Conservation (phyloP, 2,888 invertebrate species). For the Acronicta psi region DNA sequence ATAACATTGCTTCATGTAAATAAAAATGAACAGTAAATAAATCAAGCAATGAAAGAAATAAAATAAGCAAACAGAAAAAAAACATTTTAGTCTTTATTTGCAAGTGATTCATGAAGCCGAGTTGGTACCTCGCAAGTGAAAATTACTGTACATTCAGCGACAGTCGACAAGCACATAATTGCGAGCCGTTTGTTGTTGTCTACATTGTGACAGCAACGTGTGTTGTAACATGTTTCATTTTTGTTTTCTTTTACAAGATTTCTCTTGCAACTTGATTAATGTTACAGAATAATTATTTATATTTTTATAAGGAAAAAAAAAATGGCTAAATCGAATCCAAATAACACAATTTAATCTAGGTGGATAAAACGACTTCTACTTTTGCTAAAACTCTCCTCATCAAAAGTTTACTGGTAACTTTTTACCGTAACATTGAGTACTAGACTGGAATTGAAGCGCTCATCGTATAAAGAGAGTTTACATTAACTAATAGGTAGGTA, state of each 20-base stretch:
- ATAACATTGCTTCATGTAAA: no score
- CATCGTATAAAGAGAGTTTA: constrained; percentile 9
- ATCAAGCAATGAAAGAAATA: no score
- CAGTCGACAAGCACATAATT: constrained; percentile 24
- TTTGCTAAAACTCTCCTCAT: constrained; percentile 19
- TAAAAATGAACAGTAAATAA: no score
- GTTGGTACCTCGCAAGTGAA: constrained; percentile 31
- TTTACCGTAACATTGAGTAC: constrained; percentile 11
- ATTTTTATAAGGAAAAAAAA: no score
- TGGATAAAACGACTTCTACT: constrained; percentile 3
- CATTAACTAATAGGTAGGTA: constrained; percentile 5
- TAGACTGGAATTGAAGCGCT: constrained; percentile 16
- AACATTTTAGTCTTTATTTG: no score
- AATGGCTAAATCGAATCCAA: neutral
- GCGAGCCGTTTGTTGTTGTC: constrained; percentile 38
- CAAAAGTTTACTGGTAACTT: constrained; percentile 28
- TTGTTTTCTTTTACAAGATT: constrained; percentile 12
- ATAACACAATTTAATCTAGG: constrained; percentile 7
- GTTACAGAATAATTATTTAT: no score
- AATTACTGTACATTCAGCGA: constrained; percentile 27
- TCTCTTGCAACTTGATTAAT: no score
- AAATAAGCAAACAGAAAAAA: no score
- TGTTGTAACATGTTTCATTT: constrained; percentile 10
- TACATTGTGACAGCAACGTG: constrained; percentile 19
- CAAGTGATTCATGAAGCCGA: constrained; percentile 13